A percentile compares a stretch with the other conserved stretches of the same genome.
Conservation (phyloP, 2,113 vertebrate genomes). For the Pomatorhinus ruficollis region DNA sequence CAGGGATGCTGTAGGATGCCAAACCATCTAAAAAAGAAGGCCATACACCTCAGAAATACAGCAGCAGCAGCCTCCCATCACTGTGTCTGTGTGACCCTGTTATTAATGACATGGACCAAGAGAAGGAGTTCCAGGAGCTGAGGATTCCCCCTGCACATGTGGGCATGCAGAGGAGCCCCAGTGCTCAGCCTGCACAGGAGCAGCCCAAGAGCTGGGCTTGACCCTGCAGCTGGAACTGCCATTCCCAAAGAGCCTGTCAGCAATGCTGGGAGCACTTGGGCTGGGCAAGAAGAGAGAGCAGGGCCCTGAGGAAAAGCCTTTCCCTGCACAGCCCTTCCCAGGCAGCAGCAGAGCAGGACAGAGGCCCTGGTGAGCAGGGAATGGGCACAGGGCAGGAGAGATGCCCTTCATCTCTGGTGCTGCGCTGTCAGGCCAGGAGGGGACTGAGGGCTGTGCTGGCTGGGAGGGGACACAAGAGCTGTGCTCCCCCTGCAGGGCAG, state of each 20-base stretch:
- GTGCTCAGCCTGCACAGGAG: background rate
- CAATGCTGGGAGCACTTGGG: background rate
- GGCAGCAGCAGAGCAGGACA: background rate
- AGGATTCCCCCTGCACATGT: background rate
- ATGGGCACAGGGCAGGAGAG: background rate
- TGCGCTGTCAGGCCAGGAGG: background rate
- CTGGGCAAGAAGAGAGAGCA: background rate
- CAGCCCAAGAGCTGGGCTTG: background rate
- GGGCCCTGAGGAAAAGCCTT: background rate
- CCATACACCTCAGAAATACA: background rate
- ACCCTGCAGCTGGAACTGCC: background rate
- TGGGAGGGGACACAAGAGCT: background rate
- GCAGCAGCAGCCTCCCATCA: background rate
- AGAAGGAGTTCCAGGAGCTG: background rate
- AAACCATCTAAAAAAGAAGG: constrained; percentile 80
- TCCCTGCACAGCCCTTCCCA: background rate
- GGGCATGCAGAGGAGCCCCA: background rate
- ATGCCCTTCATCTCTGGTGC: background rate
- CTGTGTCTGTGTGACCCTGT: background rate
- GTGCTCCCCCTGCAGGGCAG: background rate
- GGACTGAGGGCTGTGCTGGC: background rate
- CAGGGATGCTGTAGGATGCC: constrained; percentile 84
- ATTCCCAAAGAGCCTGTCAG: background rate
- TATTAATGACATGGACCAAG: background rate
- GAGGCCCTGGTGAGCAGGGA: background rate